Base-by-base conservation (phyloP, 2,113 vertebrate species). In the Coptodon rendalli region DNA sequence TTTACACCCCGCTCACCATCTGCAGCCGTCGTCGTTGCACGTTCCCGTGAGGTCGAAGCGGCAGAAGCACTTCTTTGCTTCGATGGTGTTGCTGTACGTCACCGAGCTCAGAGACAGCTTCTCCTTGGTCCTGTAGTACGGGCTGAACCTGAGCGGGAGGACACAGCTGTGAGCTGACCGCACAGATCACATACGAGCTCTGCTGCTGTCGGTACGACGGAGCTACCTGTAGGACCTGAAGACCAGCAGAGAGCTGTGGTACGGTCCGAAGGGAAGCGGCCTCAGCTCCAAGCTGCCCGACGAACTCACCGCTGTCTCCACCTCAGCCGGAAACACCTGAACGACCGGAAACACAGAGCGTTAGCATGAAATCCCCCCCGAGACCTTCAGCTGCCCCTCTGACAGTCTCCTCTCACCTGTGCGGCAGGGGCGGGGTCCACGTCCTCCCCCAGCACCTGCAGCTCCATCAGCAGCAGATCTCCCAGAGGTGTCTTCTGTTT, bases 81-180 rank as follows among this genome's bases (percentile, higher is more conserved):
- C 96, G 40, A 99, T 97, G 94, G 96, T 94, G 81, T 98, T 98
- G 94, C 99, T 99, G 56, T 97, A 97, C 0, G 98, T 97, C 27
- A 98, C 92, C 5, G 99, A 99, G 95, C 98, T 99, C 85, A 99
- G 95, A 1, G 97, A 97, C 56, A 99, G 90, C 89, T 98, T 99
- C 89, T 99, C 98, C 96, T 99, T 99, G 24, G 98, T 99, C 90
- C 99, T 96, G 95, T 98, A 99, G 86, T 98, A 99, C 0, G 99
- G 98, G 93, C 98, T 99, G 95, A 99, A 99, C 93, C 99, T 99
- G 91, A 16, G 50, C 6, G 3, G 16, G 48, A 71, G 3, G 53
- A 82, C 10, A 71, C 4, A 48, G 27, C 43, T 19, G 43, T 50
- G 43, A 78, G 71, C 24, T 3, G 9, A 73, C 4, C 2, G 1